phyloP scores from a whole-genome alignment of 2,888 invertebrate genomes.

The Dendrolimus houi region DNA sequence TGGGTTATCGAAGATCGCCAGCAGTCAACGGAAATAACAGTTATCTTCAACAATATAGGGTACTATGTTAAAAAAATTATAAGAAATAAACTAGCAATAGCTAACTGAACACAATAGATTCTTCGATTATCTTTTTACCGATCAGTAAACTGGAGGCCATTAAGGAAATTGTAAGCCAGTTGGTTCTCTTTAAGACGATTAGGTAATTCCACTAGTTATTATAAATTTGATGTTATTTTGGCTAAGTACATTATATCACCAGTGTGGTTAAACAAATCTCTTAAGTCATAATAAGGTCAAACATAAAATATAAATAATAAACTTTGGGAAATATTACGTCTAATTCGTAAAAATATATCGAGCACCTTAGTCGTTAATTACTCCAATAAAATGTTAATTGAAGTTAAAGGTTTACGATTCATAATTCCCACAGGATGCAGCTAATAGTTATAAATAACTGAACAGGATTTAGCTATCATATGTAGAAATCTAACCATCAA shows the following conservation, averaged over 20 bases:
- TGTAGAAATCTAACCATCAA: not conserved
- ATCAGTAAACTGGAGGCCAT: not conserved
- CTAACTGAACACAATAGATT: not conserved
- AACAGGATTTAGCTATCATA: not conserved
- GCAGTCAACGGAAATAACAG: slow-evolving; percentile 16
- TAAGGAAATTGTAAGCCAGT: too few species aligned
- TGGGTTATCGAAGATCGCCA: slow-evolving; percentile 16
- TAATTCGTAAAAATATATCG: too few species aligned
- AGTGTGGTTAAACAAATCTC: too few species aligned
- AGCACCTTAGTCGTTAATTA: too few species aligned
- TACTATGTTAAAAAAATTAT: slow-evolving; percentile 1
- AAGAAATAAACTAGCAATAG: not conserved
- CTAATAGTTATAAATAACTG: not conserved
- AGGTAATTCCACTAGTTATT: too few species aligned
- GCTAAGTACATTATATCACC: too few species aligned
- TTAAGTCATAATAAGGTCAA: too few species aligned
- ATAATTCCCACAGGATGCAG: not conserved
- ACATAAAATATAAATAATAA: too few species aligned
- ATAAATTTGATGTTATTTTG: too few species aligned
- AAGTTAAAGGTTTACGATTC: slow-evolving; percentile 1
- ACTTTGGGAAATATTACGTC: too few species aligned
- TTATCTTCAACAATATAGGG: slow-evolving; percentile 16
- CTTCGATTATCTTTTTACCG: not conserved
- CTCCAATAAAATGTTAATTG: too few species aligned
- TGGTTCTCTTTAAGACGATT: too few species aligned